phyloP scores from a whole-genome alignment of 2,113 vertebrate genomes.

The Crotophaga sulcirostris region DNA sequence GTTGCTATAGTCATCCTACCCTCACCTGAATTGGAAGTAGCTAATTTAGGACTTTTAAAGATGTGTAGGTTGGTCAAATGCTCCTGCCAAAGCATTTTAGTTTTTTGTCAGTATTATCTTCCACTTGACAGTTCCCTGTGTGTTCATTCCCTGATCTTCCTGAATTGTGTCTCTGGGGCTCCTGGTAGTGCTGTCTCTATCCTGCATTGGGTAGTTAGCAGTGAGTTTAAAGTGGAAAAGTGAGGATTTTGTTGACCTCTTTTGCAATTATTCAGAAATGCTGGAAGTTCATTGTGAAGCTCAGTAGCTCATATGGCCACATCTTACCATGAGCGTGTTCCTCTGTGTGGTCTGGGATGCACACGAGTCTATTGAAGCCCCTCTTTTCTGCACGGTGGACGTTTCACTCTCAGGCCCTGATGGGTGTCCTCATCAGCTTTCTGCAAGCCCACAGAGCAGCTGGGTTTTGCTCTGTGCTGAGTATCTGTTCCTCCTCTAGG shows the following conservation, averaged over 20 bases:
- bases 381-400: neutral
- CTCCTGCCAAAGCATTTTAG: neutral
- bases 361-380: neutral
- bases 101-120: neutral
- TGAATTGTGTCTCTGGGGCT: neutral
- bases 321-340: neutral
- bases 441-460: neutral
- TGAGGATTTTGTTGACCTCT: neutral
- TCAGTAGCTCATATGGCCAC: neutral
- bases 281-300: neutral
- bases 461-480: neutral
- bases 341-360: neutral
- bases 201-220: neutral
- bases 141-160: neutral
- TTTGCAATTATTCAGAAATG: neutral
- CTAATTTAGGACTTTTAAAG: neutral
- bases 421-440: neutral
- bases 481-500: neutral
- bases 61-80: neutral
- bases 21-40: neutral
- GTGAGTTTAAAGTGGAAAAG: neutral
- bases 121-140: neutral
- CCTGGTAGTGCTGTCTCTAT: neutral
- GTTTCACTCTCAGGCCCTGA: neutral
- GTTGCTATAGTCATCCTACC: neutral